Evolutionary conservation across 2,113 vertebrate species (phyloP).

Genomic region (Ifrita kowaldi): DNA sequence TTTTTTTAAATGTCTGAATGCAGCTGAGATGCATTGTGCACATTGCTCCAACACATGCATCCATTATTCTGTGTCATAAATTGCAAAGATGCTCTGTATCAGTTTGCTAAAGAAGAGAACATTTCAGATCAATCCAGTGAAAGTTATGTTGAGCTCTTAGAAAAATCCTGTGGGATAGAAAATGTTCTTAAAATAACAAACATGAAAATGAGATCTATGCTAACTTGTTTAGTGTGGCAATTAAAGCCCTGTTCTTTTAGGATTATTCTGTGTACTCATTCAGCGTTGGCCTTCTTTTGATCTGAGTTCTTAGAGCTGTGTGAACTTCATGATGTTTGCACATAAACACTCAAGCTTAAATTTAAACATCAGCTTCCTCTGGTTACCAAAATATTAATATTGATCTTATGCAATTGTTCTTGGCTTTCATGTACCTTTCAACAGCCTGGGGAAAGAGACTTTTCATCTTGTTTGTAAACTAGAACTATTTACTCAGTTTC

Average conservation of each 20-base stretch:
- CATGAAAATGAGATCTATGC: neutral
- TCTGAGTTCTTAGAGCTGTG: neutral
- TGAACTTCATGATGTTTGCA: neutral
- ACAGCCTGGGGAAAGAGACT: neutral
- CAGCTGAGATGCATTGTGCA: neutral
- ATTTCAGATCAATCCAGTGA: neutral
- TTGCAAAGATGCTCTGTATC: neutral
- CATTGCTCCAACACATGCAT: neutral
- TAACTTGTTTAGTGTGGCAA: neutral
- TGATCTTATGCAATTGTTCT: conserved; percentile 16
- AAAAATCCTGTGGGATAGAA: neutral
- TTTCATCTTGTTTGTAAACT: conserved; percentile 39
- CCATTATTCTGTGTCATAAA: neutral
- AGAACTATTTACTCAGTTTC: neutral
- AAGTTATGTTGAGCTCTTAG: neutral
- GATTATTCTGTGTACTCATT: neutral
- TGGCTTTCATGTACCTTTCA: conserved; percentile 14
- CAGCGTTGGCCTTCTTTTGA: neutral
- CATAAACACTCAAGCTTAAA: neutral
- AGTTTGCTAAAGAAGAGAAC: neutral
- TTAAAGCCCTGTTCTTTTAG: neutral
- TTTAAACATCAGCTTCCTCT: conserved; percentile 3
- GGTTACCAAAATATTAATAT: conserved; percentile 3
- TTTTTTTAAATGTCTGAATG: neutral
- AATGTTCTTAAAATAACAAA: neutral